These are phyloP conservation scores for Pyrocephalus nanus DNA, from an alignment of 2,797 vertebrate species.

Conservation along the genomic window DNA sequence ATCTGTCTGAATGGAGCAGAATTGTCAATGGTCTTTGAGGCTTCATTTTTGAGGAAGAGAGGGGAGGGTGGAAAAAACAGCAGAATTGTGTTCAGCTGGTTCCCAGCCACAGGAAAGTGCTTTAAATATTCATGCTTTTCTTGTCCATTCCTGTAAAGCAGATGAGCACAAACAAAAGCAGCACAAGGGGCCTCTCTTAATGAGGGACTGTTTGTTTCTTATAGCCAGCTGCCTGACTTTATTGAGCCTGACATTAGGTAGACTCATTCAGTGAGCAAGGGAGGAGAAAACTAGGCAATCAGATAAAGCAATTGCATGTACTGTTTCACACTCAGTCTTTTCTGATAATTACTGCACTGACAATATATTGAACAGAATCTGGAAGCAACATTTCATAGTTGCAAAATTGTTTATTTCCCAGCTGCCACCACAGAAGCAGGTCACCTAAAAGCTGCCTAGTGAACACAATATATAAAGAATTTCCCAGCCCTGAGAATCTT, in stretches of 20 bases:
- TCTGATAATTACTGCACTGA: not conserved
- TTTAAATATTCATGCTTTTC: constrained; percentile 50
- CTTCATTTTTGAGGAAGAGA: not conserved
- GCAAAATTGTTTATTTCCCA: not conserved
- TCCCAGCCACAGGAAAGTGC: not conserved
- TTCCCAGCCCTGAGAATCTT: not conserved
- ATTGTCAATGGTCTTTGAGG: not conserved
- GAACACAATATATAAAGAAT: not conserved
- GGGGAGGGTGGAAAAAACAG: not conserved
- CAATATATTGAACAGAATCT: not conserved
- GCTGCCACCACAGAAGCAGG: not conserved
- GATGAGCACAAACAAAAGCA: constrained; percentile 58
- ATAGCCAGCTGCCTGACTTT: constrained; percentile 7
- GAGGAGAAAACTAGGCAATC: not conserved
- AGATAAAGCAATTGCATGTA: not conserved
- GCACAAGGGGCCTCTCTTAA: constrained; percentile 21
- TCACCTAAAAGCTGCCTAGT: not conserved
- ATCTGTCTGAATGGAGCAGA: not conserved
- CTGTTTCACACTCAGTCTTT: not conserved
- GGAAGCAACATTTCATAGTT: not conserved
- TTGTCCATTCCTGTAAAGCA: not conserved
- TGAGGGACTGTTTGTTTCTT: not conserved
- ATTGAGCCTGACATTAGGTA: constrained; percentile 10
- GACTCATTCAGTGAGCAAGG: not conserved
- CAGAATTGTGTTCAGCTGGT: not conserved